Percentiles rank a stretch among this genome's conserved stretches.
phyloP scores from a whole-genome alignment of 2,113 vertebrate species.

The Acrocephalus kingi region DNA sequence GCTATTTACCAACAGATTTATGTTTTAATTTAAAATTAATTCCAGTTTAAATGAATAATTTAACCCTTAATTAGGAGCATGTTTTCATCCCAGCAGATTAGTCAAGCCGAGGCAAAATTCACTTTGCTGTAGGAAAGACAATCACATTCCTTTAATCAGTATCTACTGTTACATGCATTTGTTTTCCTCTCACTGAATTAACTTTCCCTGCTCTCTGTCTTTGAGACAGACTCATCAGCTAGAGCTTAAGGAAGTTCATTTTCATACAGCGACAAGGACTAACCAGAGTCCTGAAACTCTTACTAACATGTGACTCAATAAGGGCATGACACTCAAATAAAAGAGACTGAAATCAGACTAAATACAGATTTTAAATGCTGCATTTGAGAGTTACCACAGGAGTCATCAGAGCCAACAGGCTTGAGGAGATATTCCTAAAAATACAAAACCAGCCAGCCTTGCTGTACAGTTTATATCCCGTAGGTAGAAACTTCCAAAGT shows the following conservation, averaged over 20 bases:
- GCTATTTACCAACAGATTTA: slow-evolving; percentile 60
- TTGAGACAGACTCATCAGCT: slow-evolving; percentile 34
- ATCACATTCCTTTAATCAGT: slow-evolving; percentile 43
- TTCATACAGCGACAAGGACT: neutral
- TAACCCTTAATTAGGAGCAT: slow-evolving; percentile 54
- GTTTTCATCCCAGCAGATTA: slow-evolving; percentile 31
- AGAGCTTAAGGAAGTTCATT: neutral
- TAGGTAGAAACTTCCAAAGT: neutral
- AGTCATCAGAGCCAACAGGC: neutral
- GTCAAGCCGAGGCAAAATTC: slow-evolving; percentile 58
- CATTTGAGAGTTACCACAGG: neutral
- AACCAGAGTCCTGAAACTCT: neutral
- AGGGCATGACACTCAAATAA: neutral
- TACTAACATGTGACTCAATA: neutral
- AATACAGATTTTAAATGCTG: neutral
- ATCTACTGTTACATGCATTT: slow-evolving; percentile 32
- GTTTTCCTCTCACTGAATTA: slow-evolving; percentile 53
- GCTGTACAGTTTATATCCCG: neutral
- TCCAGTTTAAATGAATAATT: slow-evolving; percentile 61
- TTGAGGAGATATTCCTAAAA: neutral
- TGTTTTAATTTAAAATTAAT: slow-evolving; percentile 67
- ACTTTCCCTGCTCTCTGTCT: slow-evolving; percentile 17
- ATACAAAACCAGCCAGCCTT: neutral
- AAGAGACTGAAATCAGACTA: neutral
- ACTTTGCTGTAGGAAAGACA: slow-evolving; percentile 42